Evolutionary conservation across 2,888 invertebrate species (phyloP).

Genomic region (Pediacus dermestoides): DNA sequence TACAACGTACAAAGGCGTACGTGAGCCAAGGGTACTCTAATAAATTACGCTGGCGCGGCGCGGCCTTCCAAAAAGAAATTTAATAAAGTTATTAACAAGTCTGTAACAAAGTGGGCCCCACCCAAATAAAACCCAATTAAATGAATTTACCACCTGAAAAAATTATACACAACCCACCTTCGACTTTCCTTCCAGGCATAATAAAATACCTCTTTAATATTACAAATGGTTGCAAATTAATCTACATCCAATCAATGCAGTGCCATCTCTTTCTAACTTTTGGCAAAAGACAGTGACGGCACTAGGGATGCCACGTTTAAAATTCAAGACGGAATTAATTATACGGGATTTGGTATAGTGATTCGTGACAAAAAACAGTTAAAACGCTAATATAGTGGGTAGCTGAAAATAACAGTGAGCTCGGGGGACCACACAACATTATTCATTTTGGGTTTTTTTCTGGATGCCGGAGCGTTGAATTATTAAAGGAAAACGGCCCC

Average conservation of each 20-base stretch:
- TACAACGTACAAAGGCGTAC: conserved; percentile 11
- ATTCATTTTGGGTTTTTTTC: no score
- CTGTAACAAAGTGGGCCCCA: conserved; percentile 34
- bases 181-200: conserved; percentile 12
- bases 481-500: no score
- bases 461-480: no score
- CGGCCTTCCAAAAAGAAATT: conserved; percentile 22
- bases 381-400: not conserved
- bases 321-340: not conserved
- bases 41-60: conserved; percentile 17
- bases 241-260: no score
- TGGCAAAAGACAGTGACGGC: no score
- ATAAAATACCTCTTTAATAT: conserved; percentile 18
- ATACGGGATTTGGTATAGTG: conserved; percentile 1
- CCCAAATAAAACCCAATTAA: conserved; percentile 39
- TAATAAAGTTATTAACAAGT: conserved; percentile 42
- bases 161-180: conserved; percentile 29
- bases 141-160: conserved; percentile 38
- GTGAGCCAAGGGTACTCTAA: conserved; percentile 18
- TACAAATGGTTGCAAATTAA: conserved; percentile 17
- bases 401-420: no score
- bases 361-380: conserved; percentile 4
- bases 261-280: no score
- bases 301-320: no score
- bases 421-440: no score